Conservation (phyloP, 2,797 vertebrate species). For the Clarias platycephalus region DNA sequence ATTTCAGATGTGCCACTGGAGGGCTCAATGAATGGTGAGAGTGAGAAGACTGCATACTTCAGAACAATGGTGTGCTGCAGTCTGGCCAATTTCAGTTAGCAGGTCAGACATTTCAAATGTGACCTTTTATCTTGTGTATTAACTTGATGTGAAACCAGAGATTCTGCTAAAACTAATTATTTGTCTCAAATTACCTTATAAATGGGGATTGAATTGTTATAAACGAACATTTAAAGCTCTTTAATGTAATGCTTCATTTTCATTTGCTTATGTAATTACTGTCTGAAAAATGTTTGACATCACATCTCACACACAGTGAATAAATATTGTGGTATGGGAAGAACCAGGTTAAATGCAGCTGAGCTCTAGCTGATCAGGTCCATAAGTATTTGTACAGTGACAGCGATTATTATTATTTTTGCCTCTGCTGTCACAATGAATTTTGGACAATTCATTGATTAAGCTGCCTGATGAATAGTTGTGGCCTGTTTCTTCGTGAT, state of each 20-base stretch:
- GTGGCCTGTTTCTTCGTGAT: too few relatives aligned
- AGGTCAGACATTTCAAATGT: conserved; percentile 40
- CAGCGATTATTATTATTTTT: too few relatives aligned
- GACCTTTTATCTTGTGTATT: not conserved
- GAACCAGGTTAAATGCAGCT: not conserved
- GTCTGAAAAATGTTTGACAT: not conserved
- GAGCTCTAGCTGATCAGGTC: not conserved
- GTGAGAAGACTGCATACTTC: conserved; percentile 78
- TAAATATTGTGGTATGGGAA: not conserved
- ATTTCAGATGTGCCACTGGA: conserved; percentile 74
- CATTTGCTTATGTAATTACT: not conserved
- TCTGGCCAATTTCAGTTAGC: conserved; percentile 79
- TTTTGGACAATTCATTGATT: too few relatives aligned
- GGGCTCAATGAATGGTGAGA: conserved; percentile 70
- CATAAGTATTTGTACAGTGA: too few relatives aligned
- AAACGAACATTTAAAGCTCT: not conserved
- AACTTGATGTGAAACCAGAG: not conserved
- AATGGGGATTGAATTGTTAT: not conserved
- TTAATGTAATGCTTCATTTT: not conserved
- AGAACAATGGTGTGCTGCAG: conserved; percentile 78
- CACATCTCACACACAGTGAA: not conserved
- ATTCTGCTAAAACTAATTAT: not conserved
- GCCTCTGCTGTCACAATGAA: too few relatives aligned
- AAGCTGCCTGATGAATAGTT: too few relatives aligned
- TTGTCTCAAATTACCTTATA: not conserved